Base-by-base conservation (phyloP, 2,113 vertebrate genomes). In the Brachionichthys hirsutus region DNA sequence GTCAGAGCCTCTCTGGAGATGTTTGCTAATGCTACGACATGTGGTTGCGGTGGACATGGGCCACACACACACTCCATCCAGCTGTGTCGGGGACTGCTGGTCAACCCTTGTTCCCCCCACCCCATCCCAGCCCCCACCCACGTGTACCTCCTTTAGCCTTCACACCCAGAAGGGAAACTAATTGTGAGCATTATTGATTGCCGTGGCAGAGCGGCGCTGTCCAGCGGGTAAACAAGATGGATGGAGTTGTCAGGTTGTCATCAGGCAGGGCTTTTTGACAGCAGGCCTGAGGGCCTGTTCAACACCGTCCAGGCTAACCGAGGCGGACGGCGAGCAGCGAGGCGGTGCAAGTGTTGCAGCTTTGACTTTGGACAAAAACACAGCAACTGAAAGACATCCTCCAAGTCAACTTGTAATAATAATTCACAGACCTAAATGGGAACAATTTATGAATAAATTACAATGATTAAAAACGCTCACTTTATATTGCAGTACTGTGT, bases 141-240 rank as follows among this genome's bases (percentile, higher is more conserved):
- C 13, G 17, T 73, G 78, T 55, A 59, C 66, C 69, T 43, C 59
- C 67, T 59, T 50, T 64, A 59, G 30, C 63, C 70, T 67, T 22
- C 70, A 54, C 67, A 67, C 64, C 76, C 75, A 70, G 70, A 64
- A 81, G 85, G 75, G 84, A 70, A 80, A 84, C 88, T 90, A 91
- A 91, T 91, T 91, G 89, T 89, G 89, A 86, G 75, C 69, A 54
- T 90, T 91, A 91, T 90, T 90, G 89, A 91, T 91, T 89, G 88
- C 87, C 79, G 60, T 67, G 34, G 69, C 78, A 63, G 75, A 82
- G 78, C 78, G 72, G 70, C 38, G 55, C 72, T 84, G 76, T 90
- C 88, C 86, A 73, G 80, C 44, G 81, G 89, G 86, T 85, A 88
- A 89, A 87, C 72, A 85, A 85, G 89, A 91, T 88, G 88, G 88